Evolutionary conservation across 2,888 invertebrate species (phyloP).

Genomic region (Camptogramma bilineatum): DNA sequence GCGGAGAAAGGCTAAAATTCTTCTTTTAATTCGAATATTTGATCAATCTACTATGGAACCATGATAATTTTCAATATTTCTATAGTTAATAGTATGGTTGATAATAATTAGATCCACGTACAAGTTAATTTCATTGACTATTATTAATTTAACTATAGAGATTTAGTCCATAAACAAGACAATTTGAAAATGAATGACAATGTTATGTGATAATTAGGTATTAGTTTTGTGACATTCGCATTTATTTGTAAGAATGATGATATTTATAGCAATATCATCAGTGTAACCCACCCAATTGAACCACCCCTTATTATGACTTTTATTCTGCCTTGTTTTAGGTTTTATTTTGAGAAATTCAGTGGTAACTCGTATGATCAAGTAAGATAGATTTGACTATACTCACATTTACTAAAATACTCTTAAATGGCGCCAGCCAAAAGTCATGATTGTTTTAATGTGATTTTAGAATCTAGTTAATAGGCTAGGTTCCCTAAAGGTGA

Average conservation of each 20-base stretch:
- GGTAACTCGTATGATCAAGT: background rate
- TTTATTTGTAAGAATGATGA: conserved; percentile 10
- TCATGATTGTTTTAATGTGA: too few relatives aligned
- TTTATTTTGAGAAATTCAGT: background rate
- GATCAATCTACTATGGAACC: background rate
- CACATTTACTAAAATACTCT: too few relatives aligned
- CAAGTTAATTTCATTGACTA: background rate
- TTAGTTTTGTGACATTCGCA: conserved; percentile 18
- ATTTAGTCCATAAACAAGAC: background rate
- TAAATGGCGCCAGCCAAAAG: too few relatives aligned
- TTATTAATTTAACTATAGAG: background rate
- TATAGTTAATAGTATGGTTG: background rate
- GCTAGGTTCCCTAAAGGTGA: too few relatives aligned
- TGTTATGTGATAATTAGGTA: conserved; percentile 19
- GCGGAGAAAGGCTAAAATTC: conserved; percentile 69
- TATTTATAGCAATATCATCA: background rate
- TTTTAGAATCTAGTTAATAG: too few relatives aligned
- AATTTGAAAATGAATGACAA: background rate
- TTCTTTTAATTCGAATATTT: conserved; percentile 51
- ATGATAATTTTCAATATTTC: too few relatives aligned
- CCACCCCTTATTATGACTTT: background rate
- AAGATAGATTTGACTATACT: background rate
- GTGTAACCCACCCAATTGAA: conserved; percentile 36
- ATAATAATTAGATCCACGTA: background rate
- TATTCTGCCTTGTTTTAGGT: background rate